Base-by-base conservation (phyloP, 2,797 vertebrate genomes). In the Mico argentatus region DNA sequence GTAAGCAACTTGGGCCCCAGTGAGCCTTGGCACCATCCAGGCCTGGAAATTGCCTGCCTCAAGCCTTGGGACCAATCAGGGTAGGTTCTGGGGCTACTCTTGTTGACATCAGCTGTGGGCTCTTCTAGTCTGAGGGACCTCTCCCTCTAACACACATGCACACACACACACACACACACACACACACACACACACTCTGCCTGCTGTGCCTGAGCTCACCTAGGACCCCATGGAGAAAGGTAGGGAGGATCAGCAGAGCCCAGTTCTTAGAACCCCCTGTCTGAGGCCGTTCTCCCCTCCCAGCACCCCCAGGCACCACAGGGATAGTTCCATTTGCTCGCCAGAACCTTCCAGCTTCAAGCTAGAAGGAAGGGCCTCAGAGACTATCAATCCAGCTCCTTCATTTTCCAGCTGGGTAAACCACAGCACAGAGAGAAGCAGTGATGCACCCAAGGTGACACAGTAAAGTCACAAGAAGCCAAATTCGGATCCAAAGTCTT, bases 291-390 rank as follows among this genome's bases (percentile, higher is more conserved):
- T 27, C 39, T 91, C 30, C 22, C 1, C 11, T 44, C 26, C 17
- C 24, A 3, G 46, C 24, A 22, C 33, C 41, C 1, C 7, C 1
- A 15, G n/a, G n/a, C 12, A 27, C 24, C 15, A 4, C 2, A 14
- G 3, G 33, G 39, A 44, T 14, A 86, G 75, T 2, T 5, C 52
- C 17, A 15, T 33, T 59, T 86, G 41, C 52, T 39, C n/a, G 3
- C 33, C 17, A 7, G 27, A 12, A 57, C 24, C 39, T 22, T 17
- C 22, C 41, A 33, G 0, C 33, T 73, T 76, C 5, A 41, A 30
- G 52, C 46, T 11, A 67, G 39, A 48, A 88, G 36, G 39, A 48
- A 88, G 36, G 61, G 20, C 14, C 48, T 22, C 72, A 44, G 33
- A 55, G 30, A 14, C 17, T 81, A 0, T 57, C 20, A 17, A 20